Percentiles rank a stretch among this genome's conserved stretches.
Conservation (phyloP, 2,797 vertebrate species). For the Poeciliopsis turneri region DNA sequence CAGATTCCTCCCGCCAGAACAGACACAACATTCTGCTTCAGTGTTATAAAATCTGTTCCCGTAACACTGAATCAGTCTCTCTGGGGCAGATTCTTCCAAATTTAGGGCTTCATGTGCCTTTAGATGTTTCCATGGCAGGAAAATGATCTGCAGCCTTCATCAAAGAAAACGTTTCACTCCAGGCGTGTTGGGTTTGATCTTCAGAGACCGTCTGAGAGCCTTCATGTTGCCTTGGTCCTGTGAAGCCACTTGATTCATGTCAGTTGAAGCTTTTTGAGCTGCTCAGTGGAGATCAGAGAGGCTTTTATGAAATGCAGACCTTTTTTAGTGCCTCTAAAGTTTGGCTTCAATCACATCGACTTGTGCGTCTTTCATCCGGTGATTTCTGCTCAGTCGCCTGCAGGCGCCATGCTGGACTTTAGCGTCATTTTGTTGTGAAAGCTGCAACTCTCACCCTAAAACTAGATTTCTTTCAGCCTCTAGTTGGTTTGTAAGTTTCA, state of each 20-base stretch:
- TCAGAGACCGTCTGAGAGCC: not conserved
- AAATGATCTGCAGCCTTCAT: not conserved
- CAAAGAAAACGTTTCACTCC: not conserved
- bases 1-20: not conserved
- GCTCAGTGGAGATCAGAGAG: slow-evolving; percentile 39
- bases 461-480: slow-evolving; percentile 60
- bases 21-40: not conserved
- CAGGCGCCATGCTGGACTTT: slow-evolving; percentile 37
- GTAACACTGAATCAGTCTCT: not conserved
- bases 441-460: slow-evolving; percentile 25
- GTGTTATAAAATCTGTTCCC: not conserved
- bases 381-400: slow-evolving; percentile 15
- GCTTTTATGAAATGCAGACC: slow-evolving; percentile 1
- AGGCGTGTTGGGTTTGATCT: slow-evolving; percentile 43
- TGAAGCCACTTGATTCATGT: slow-evolving; percentile 9
- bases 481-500: slow-evolving; percentile 73
- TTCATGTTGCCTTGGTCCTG: not conserved
- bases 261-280: slow-evolving; percentile 24
- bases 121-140: not conserved
- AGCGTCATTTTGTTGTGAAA: not conserved
- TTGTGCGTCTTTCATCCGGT: not conserved
- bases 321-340: slow-evolving; percentile 13
- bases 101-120: not conserved
- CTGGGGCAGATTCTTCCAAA: not conserved
- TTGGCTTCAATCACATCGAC: not conserved